These are phyloP conservation scores for Cardinalis cardinalis DNA, from an alignment of 2,113 vertebrate genomes.

Conservation along the genomic window DNA sequence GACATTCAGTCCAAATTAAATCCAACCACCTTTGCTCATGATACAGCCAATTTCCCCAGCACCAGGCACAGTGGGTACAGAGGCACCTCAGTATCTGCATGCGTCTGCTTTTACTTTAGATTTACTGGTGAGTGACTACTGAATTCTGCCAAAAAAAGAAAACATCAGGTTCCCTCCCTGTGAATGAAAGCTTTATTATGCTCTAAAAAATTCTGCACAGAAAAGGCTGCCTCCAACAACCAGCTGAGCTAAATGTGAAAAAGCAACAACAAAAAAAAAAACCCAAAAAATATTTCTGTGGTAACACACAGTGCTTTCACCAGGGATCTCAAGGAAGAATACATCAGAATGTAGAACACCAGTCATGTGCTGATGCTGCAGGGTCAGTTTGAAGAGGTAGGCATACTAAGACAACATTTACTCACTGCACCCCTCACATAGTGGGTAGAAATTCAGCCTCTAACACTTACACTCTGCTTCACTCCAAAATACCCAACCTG, in stretches of 20 bases:
- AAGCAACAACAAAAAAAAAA: background rate
- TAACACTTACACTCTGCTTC: background rate
- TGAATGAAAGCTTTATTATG: constrained; percentile 61
- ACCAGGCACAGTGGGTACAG: background rate
- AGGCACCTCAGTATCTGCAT: background rate
- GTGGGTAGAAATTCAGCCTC: background rate
- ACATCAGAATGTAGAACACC: background rate
- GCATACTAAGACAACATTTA: background rate
- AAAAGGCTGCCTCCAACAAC: constrained; percentile 14
- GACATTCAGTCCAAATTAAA: background rate
- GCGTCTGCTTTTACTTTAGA: constrained; percentile 16
- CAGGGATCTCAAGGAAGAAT: background rate
- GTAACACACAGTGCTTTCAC: background rate
- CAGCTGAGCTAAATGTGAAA: background rate
- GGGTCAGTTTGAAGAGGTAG: background rate
- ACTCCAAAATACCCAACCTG: background rate
- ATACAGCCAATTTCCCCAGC: background rate
- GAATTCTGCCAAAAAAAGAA: constrained; percentile 54
- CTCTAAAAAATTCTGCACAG: constrained; percentile 7
- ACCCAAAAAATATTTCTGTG: background rate
- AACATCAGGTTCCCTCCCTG: constrained; percentile 26
- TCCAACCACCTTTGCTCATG: background rate
- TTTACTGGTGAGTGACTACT: constrained; percentile 29
- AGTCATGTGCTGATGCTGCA: background rate
- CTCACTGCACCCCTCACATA: background rate